Evolutionary conservation across 1,140 invertebrate species (phyloP), one percentile per base, ranked within the genome.

Genomic region (Acromyrmex heyeri): DNA sequence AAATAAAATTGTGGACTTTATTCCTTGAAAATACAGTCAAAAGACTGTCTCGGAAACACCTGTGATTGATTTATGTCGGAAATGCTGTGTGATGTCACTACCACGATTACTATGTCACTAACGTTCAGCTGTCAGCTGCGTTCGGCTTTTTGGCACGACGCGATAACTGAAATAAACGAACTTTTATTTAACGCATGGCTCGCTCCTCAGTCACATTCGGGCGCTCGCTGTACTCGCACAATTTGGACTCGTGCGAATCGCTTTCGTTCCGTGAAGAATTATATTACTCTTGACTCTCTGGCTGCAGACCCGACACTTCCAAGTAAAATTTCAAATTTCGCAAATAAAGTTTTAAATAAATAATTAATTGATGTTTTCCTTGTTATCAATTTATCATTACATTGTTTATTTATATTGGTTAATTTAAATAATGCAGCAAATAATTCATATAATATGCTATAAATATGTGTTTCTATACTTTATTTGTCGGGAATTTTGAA

Each of bases 121-220:
- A 24, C 75, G 53, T n/a, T n/a, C n/a, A n/a, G 18, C 50, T 87
- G 81, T 85, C 81, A 75, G 86, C 21, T 78, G 67, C 70, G 48
- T 86, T 86, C n/a, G 10, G 59, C 34, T 53, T 81, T 87, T 87
- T 91, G 87, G 89, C 90, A 88, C 87, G 85, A 55, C 55, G 87
- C 59, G 53, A 57, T 73, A 90, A 79, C 85, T 57, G 90, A 91
- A 91, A 91, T 91, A 91, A 91, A 88, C 75, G 72, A 61, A 75
- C 62, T 88, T 86, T 90, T 81, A 48, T 44, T 44, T 44, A 65
- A 72, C 72, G 64, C 38, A 14, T 38, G 14, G 53, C 30, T 55
- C 27, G 44, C 53, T 64, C 30, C 27, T 89, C 88, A 90, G 86
- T 90, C 57, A 44, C 59, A 62, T 81, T 59, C 57, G 27, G 76